These are phyloP conservation scores for Phyllostomus discolor DNA, from an alignment of 2,113 vertebrate genomes.

Conservation along the genomic window DNA sequence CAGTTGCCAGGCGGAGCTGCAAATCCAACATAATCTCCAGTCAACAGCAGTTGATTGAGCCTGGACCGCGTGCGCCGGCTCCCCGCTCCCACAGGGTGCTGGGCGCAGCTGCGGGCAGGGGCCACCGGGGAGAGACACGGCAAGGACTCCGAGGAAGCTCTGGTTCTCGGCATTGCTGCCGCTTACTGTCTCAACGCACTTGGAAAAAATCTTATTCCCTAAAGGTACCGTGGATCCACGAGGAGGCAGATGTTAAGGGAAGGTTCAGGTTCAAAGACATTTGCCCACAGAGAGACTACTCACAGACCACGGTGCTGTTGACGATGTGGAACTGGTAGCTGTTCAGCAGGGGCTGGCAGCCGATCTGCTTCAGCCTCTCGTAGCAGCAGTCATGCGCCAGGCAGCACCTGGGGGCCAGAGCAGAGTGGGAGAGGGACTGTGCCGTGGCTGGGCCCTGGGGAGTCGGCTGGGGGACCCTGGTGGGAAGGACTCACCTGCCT, in stretches of 20 bases:
- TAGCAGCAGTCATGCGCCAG: conserved; percentile 74
- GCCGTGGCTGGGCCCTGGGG: neutral
- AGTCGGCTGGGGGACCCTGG: too few relatives aligned
- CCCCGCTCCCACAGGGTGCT: neutral
- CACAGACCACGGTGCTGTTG: conserved; percentile 36
- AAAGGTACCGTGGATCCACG: neutral
- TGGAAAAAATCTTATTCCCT: neutral
- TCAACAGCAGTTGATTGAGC: neutral
- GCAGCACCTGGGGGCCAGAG: conserved; percentile 68
- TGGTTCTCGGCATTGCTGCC: neutral
- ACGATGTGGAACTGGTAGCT: neutral
- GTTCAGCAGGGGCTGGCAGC: conserved; percentile 67
- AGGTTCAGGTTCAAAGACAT: neutral
- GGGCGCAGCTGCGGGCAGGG: too few relatives aligned
- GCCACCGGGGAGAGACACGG: too few relatives aligned
- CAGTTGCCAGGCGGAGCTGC: neutral
- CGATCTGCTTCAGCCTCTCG: conserved; percentile 30
- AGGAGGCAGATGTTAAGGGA: neutral
- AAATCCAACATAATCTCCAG: neutral
- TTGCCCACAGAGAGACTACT: conserved; percentile 30
- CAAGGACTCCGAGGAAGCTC: neutral
- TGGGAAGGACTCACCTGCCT: neutral
- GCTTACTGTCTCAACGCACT: neutral
- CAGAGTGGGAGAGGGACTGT: neutral
- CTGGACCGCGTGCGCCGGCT: accelerated